Evolutionary conservation across 2,888 invertebrate species (phyloP), one percentile per base, ranked within the genome.

Genomic region (Eilema caniola): DNA sequence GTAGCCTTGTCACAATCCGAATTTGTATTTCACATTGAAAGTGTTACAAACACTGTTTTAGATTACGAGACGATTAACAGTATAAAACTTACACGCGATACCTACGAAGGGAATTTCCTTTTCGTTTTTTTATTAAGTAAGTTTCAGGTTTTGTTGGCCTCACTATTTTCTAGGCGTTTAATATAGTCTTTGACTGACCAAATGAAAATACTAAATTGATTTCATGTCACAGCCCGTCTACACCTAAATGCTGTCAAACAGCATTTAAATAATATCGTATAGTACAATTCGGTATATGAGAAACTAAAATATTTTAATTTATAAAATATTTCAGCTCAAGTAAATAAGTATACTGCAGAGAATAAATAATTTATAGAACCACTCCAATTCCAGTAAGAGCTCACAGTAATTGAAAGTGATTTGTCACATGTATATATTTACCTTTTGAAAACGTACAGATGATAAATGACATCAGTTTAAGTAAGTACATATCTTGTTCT

Each of bases 1-100:
- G 20, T 47, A 47, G 20, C 16, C n/a, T 1, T n/a, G 20, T 53
- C n/a, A n/a, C 53, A n/a, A 10, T 10, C 2, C 1, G 53, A n/a
- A 53, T 53, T n/a, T 1, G 53, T 20, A 10, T n/a, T n/a, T 53
- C 20, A 53, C 20, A 41, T 47, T 41, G 8, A 20, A 72, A 72
- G 71, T 69, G 67, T 16, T 62, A 24, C n/a, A 25, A 47, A 53
- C 47, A 25, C 47, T 28, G 47, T n/a, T 64, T 64, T 25, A 53
- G 68, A 79, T 64, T 67, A 57, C 65, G 66, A 53, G 66, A 72
- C 75, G 62, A 37, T 61, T 66, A 53, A n/a, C 53, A 53, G 20
- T 47, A 2, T 47, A 47, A 20, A 63, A 71, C 68, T 47, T 56
- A n/a, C n/a, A 14, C 10, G 62, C 23, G 23, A 62, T 24, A 60